Percentiles rank a stretch among this genome's conserved stretches.
phyloP scores from a whole-genome alignment of 2,113 vertebrate genomes.

The Tricholaema leucomelas region DNA sequence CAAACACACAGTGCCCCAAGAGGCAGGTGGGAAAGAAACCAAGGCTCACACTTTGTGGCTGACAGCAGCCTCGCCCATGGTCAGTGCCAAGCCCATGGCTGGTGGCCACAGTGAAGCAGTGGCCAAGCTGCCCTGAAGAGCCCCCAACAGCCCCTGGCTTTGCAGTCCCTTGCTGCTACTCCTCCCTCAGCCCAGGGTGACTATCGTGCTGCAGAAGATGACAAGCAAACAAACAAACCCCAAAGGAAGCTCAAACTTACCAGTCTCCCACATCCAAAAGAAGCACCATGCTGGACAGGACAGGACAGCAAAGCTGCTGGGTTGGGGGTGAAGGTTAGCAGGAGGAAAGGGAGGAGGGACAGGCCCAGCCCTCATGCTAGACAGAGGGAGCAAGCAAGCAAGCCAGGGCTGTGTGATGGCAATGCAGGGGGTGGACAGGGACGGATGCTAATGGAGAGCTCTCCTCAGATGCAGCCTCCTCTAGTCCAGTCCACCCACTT shows the following conservation, averaged over 20 bases:
- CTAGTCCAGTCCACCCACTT: background rate
- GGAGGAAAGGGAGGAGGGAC: background rate
- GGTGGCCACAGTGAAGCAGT: background rate
- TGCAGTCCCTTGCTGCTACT: background rate
- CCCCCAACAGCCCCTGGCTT: background rate
- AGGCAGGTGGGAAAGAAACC: background rate
- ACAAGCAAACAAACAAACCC: slow-evolving; percentile 39
- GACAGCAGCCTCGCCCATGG: background rate
- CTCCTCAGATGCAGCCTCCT: background rate
- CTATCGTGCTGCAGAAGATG: slow-evolving; percentile 61
- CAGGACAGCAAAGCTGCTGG: slow-evolving; percentile 34
- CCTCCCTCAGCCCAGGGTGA: background rate
- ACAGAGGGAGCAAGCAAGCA: background rate
- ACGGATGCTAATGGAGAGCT: slow-evolving; percentile 29
- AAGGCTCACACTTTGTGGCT: background rate
- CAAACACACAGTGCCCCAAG: background rate
- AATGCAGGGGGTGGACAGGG: background rate
- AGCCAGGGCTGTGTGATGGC: slow-evolving; percentile 30
- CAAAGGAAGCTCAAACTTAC: slow-evolving; percentile 40
- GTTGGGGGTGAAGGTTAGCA: background rate
- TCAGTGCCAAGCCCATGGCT: background rate
- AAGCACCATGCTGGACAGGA: slow-evolving; percentile 42
- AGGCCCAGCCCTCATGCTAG: background rate
- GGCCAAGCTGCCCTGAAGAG: background rate
- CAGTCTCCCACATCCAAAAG: slow-evolving; percentile 71